Evolutionary conservation across 2,113 vertebrate species (phyloP).

Genomic region (Aptenodytes forsteri): DNA sequence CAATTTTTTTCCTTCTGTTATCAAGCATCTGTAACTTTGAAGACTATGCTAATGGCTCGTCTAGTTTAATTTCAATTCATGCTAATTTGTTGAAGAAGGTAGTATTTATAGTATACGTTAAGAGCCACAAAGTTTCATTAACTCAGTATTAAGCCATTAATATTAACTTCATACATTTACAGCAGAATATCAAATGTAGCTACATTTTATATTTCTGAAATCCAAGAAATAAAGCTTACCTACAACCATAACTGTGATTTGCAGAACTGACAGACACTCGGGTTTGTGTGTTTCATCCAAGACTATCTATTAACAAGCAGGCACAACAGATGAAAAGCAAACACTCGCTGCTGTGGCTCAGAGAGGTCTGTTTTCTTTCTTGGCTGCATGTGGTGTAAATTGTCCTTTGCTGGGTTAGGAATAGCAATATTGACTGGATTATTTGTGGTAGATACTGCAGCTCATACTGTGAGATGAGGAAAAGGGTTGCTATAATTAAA

Average conservation of each 20-base stretch:
- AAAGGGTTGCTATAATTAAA: slow-evolving; percentile 25
- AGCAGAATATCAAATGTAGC: not conserved
- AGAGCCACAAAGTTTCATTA: not conserved
- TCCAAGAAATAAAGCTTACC: not conserved
- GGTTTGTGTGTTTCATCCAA: not conserved
- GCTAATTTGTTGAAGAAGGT: not conserved
- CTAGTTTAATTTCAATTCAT: not conserved
- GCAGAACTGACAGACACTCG: not conserved
- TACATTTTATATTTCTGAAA: not conserved
- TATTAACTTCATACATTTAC: not conserved
- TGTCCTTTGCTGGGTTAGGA: slow-evolving; percentile 12
- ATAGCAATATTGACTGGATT: not conserved
- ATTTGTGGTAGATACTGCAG: not conserved
- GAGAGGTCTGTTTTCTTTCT: not conserved
- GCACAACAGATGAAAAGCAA: not conserved
- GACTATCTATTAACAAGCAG: not conserved
- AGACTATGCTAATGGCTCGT: not conserved
- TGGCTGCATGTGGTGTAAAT: not conserved
- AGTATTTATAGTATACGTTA: not conserved
- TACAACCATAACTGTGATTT: not conserved
- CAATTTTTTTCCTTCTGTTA: not conserved
- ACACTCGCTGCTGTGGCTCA: not conserved
- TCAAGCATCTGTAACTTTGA: not conserved
- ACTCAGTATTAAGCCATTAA: not conserved
- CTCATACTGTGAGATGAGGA: not conserved